Conservation (phyloP, 1,140 invertebrate species). For the Rhopalosiphum maidis region DNA sequence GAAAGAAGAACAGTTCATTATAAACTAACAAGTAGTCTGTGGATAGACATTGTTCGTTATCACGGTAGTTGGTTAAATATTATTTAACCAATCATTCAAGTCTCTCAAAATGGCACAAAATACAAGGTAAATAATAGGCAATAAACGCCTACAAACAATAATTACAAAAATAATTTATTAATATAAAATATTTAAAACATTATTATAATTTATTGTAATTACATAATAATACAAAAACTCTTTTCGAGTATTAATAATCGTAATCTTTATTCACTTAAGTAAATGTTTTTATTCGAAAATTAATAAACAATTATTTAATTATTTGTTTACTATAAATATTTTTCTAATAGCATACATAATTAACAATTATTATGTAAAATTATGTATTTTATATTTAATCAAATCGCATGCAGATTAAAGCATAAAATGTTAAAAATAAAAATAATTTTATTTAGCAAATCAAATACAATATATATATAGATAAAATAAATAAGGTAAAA, state of each 20-base stretch:
- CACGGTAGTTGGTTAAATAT: conserved; percentile 33
- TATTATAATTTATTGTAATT: background rate
- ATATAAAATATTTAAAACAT: background rate
- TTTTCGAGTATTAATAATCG: background rate
- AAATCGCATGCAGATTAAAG: background rate
- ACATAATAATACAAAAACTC: background rate
- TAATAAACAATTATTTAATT: background rate
- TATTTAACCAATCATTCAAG: background rate
- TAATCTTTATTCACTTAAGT: background rate
- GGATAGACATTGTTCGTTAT: conserved; percentile 40
- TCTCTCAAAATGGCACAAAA: background rate
- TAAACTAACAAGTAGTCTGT: conserved; percentile 35
- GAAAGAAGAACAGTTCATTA: conserved; percentile 41
- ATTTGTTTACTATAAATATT: background rate
- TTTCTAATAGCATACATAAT: background rate
- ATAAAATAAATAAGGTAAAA: too few species aligned
- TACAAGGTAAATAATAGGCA: background rate
- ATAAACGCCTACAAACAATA: background rate
- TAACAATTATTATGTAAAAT: background rate
- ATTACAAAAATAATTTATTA: background rate
- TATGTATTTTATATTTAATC: background rate
- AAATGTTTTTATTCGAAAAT: background rate
- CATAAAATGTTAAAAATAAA: too few species aligned
- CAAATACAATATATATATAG: too few species aligned
- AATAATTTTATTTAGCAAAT: too few species aligned